phyloP scores from a whole-genome alignment of 2,113 vertebrate genomes.

The Copsychus sechellarum region DNA sequence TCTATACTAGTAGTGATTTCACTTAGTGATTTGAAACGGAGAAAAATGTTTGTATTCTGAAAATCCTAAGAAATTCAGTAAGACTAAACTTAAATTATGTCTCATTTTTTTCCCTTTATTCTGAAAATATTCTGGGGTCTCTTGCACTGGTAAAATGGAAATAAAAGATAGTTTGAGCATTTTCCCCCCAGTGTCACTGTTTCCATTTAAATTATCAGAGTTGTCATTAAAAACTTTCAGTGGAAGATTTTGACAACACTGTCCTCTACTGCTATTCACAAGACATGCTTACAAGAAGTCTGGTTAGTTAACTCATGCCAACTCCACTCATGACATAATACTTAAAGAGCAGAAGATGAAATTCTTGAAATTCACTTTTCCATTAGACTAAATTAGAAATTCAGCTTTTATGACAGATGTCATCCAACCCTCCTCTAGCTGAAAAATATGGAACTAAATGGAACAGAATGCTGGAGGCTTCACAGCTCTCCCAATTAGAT shows the following conservation, averaged over 20 bases:
- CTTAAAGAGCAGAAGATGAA: neutral
- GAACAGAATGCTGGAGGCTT: constrained; percentile 9
- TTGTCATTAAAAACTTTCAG: neutral
- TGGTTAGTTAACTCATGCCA: neutral
- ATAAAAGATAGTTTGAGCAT: neutral
- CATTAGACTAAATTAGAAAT: constrained; percentile 20
- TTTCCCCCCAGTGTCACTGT: accelerated
- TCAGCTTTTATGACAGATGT: constrained; percentile 4
- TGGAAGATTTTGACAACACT: neutral
- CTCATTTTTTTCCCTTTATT: neutral
- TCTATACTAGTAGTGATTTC: neutral
- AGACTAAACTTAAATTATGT: neutral
- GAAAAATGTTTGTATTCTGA: neutral
- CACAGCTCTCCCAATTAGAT: neutral
- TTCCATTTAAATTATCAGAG: neutral
- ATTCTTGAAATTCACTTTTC: neutral
- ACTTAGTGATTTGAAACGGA: neutral
- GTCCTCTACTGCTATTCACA: neutral
- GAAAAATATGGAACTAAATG: neutral
- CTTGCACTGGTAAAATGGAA: neutral
- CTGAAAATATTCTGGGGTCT: neutral
- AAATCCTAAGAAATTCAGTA: neutral
- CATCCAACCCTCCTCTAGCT: neutral
- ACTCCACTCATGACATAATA: neutral
- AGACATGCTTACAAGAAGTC: neutral